Evolutionary conservation across 2,113 vertebrate species (phyloP).

Genomic region (Benitochromis conjunctus): DNA sequence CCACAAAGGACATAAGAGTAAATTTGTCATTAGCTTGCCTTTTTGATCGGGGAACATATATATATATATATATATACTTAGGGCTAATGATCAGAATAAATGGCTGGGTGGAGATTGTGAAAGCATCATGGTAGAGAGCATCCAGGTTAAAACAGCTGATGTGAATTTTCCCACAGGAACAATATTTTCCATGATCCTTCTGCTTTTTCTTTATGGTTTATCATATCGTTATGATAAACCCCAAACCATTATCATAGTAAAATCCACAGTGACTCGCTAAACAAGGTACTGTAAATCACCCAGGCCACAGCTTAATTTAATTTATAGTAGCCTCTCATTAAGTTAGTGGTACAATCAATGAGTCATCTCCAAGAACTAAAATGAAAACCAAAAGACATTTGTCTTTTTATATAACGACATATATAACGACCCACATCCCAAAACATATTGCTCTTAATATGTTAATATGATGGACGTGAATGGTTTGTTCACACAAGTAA

Average conservation of each 20-base stretch:
- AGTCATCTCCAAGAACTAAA: neutral
- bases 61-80: neutral
- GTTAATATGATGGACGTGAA: neutral
- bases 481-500: neutral
- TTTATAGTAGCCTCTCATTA: neutral
- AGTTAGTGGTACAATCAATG: neutral
- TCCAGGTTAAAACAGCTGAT: neutral
- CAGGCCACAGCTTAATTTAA: neutral
- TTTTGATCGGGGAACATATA: neutral
- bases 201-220: neutral
- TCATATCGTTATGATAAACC: neutral
- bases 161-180: neutral
- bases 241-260: neutral
- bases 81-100: neutral
- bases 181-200: neutral
- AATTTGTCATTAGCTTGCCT: conserved; percentile 7
- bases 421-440: neutral
- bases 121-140: neutral
- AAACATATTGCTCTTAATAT: neutral
- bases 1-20: neutral
- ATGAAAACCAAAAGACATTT: neutral
- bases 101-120: neutral
- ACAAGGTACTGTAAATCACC: neutral
- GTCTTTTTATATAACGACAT: neutral
- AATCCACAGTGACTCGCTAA: neutral